Conservation (phyloP, 2,797 vertebrate species). For the Alcedo quadribrachys region DNA sequence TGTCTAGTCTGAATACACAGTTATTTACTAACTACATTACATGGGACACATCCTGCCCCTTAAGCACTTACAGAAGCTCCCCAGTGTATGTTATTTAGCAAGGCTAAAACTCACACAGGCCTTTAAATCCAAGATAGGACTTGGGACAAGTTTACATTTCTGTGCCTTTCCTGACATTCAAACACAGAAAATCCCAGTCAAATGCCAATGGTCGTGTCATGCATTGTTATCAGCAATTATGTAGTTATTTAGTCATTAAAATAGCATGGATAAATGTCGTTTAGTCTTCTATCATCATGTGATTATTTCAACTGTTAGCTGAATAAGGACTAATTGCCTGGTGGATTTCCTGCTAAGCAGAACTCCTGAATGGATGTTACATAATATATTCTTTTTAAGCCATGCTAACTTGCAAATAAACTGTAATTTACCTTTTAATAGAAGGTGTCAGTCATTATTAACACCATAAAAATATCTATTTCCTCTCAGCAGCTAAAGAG, state of each 20-base stretch:
- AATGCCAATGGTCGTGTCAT: neutral
- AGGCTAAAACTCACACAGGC: neutral
- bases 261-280: neutral
- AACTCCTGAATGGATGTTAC: neutral
- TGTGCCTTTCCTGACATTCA: neutral
- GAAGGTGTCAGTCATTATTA: conserved; percentile 38
- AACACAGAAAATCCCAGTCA: neutral
- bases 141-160: neutral
- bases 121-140: neutral
- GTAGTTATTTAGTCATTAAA: neutral
- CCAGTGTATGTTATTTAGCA: neutral
- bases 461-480: neutral
- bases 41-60: neutral
- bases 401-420: conserved; percentile 35
- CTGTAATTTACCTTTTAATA: conserved; percentile 51
- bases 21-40: neutral
- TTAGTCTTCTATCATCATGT: neutral
- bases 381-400: neutral
- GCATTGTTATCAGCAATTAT: neutral
- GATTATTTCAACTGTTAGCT: conserved; percentile 25
- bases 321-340: conserved; percentile 25
- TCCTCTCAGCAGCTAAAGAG: neutral
- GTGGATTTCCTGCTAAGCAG: neutral
- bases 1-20: neutral
- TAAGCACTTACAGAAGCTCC: neutral